Conservation (phyloP, 2,113 vertebrate species). For the Corythornis madagascariensis region DNA sequence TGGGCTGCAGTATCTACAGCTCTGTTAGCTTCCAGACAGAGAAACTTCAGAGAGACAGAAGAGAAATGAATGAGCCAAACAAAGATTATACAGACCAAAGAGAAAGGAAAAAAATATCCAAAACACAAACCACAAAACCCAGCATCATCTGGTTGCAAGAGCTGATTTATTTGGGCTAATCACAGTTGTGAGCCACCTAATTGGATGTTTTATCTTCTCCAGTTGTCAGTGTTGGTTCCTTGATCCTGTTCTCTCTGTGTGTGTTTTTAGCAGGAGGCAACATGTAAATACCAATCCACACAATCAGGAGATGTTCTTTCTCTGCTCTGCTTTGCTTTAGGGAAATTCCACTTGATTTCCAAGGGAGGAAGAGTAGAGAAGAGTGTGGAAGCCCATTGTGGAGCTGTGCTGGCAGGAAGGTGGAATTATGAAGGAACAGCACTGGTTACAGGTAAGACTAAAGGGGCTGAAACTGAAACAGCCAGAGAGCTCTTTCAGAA, state of each 20-base stretch:
- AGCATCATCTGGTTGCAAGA: background rate
- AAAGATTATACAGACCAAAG: background rate
- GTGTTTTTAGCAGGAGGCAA: background rate
- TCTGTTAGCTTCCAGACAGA: background rate
- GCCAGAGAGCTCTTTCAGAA: background rate
- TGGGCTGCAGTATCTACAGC: background rate
- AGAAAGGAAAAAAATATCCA: background rate
- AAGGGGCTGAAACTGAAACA: background rate
- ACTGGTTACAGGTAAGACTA: conserved; percentile 87
- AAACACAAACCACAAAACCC: background rate
- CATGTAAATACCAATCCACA: background rate
- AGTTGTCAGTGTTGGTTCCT: background rate
- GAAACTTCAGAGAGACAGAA: background rate
- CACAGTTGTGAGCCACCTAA: background rate
- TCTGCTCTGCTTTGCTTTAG: conserved; percentile 65
- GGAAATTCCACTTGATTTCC: conserved; percentile 93
- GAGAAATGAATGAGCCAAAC: background rate
- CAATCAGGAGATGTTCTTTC: background rate
- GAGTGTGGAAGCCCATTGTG: conserved; percentile 92
- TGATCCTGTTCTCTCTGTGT: background rate
- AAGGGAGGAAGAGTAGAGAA: conserved; percentile 92
- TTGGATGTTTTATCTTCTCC: background rate
- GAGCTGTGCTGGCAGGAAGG: conserved; percentile 91
- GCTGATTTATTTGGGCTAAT: background rate
- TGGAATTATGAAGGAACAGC: conserved; percentile 97